phyloP scores from a whole-genome alignment of 2,113 vertebrate genomes.

The Thunnus maccoyii region DNA sequence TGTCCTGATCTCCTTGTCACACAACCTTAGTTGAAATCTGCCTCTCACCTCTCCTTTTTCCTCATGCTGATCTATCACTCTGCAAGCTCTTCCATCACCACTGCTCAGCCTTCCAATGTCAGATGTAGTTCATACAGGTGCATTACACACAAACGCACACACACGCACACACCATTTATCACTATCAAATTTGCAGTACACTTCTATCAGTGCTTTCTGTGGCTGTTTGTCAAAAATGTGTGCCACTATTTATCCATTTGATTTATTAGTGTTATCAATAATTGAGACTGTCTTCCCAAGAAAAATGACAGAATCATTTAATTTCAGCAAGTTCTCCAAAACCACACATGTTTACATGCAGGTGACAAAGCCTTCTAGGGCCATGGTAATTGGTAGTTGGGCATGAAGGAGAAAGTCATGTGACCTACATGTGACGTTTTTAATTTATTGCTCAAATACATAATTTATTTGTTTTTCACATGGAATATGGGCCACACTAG shows the following conservation, averaged over 20 bases:
- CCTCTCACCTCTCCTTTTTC: slow-evolving; percentile 32
- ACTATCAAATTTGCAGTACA: background rate
- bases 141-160: background rate
- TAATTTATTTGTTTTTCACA: too few species aligned
- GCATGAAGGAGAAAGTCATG: too few species aligned
- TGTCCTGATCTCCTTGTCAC: slow-evolving; percentile 56
- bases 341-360: too few species aligned
- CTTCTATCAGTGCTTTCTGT: background rate
- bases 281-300: too few species aligned
- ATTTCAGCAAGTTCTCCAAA: too few species aligned
- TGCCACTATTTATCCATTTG: background rate
- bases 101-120: slow-evolving; percentile 20
- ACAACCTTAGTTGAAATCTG: slow-evolving; percentile 50
- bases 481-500: too few species aligned
- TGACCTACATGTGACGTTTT: too few species aligned
- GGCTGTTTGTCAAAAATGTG: background rate
- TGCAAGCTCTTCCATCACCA: slow-evolving; percentile 4
- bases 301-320: too few species aligned
- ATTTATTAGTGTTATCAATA: background rate
- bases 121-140: slow-evolving; percentile 31
- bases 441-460: too few species aligned
- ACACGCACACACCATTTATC: background rate
- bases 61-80: slow-evolving; percentile 28
- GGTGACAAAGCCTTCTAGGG: too few species aligned
- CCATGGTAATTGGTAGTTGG: too few species aligned